phyloP scores from a whole-genome alignment of 1,140 invertebrate species.

The Chionoecetes opilio region DNA sequence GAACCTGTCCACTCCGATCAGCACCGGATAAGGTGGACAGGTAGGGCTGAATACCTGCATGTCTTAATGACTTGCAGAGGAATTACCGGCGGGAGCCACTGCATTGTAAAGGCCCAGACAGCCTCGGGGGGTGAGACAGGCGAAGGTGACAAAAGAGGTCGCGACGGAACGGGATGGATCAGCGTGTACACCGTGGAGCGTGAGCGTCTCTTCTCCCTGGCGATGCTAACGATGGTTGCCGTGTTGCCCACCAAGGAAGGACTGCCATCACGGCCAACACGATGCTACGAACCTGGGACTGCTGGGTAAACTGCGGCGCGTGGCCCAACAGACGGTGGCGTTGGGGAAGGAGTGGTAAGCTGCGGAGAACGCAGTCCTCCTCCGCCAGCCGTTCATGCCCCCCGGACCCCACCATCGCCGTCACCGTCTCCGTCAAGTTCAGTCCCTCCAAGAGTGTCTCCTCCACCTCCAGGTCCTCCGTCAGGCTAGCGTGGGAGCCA shows the following conservation, averaged over 20 bases:
- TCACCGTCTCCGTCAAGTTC: not conserved
- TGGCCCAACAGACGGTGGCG: slow-evolving; percentile 41
- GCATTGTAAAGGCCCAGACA: slow-evolving; percentile 90
- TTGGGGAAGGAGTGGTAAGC: slow-evolving; percentile 47
- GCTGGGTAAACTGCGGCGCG: slow-evolving; percentile 80
- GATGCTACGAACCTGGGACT: slow-evolving; percentile 86
- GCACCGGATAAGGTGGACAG: slow-evolving; percentile 93
- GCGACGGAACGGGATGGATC: slow-evolving; percentile 89
- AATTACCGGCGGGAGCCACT: slow-evolving; percentile 91
- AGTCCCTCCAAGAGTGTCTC: not conserved
- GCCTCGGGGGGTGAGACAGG: slow-evolving; percentile 92
- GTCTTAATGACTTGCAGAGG: slow-evolving; percentile 92
- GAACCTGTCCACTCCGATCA: slow-evolving; percentile 92
- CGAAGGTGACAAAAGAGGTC: slow-evolving; percentile 91
- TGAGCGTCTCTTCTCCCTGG: slow-evolving; percentile 84
- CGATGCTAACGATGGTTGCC: slow-evolving; percentile 90
- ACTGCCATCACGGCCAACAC: slow-evolving; percentile 88
- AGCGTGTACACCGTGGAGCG: slow-evolving; percentile 89
- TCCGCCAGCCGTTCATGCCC: not conserved
- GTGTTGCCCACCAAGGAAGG: slow-evolving; percentile 90
- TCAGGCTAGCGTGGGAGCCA: not conserved
- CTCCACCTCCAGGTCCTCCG: not conserved
- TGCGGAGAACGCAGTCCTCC: not conserved
- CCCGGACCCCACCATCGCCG: not conserved
- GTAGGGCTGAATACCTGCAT: slow-evolving; percentile 92